Percentiles rank a stretch among this genome's conserved stretches.
Evolutionary conservation across 1,140 invertebrate genomes (phyloP).

Genomic region (Drosophila dunni): DNA sequence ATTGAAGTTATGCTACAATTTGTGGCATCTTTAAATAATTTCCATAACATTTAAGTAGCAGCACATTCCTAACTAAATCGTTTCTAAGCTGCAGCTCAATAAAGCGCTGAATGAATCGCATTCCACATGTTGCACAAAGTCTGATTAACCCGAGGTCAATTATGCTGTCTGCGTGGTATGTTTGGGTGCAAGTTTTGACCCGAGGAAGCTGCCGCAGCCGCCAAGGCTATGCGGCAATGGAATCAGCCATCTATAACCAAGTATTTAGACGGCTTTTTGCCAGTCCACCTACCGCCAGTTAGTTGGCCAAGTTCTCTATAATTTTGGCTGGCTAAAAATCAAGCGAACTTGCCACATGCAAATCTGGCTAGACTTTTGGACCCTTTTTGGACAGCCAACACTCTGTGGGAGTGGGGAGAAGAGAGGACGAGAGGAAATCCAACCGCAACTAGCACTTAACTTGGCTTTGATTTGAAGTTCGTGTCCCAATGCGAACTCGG

Average conservation of each 20-base stretch:
- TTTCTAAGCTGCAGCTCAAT: not conserved
- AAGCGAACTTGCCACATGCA: slow-evolving; percentile 67
- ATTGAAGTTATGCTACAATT: not conserved
- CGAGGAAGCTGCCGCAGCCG: slow-evolving; percentile 11
- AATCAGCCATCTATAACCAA: slow-evolving; percentile 52
- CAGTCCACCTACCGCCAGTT: slow-evolving; percentile 13
- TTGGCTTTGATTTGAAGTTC: slow-evolving; percentile 82
- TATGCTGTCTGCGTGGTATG: slow-evolving; percentile 17
- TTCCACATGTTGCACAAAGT: slow-evolving; percentile 19
- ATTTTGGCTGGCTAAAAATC: slow-evolving; percentile 48
- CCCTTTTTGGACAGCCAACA: slow-evolving; percentile 53
- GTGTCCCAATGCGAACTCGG: slow-evolving; percentile 77
- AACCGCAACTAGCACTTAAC: slow-evolving; percentile 69
- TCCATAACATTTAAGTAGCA: no score
- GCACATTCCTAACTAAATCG: no score
- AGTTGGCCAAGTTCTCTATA: slow-evolving; percentile 28
- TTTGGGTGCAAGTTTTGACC: slow-evolving; percentile 15
- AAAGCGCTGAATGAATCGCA: not conserved
- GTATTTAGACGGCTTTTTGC: slow-evolving; percentile 43
- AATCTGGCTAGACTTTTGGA: slow-evolving; percentile 45
- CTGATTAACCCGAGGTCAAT: slow-evolving; percentile 18
- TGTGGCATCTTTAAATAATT: not conserved
- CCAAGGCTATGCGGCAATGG: slow-evolving; percentile 61
- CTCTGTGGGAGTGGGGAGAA: not conserved
- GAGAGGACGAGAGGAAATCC: not conserved